These are phyloP conservation scores for Gymnothorax javanicus DNA, from an alignment of 2,797 vertebrate genomes.

Conservation along the genomic window DNA sequence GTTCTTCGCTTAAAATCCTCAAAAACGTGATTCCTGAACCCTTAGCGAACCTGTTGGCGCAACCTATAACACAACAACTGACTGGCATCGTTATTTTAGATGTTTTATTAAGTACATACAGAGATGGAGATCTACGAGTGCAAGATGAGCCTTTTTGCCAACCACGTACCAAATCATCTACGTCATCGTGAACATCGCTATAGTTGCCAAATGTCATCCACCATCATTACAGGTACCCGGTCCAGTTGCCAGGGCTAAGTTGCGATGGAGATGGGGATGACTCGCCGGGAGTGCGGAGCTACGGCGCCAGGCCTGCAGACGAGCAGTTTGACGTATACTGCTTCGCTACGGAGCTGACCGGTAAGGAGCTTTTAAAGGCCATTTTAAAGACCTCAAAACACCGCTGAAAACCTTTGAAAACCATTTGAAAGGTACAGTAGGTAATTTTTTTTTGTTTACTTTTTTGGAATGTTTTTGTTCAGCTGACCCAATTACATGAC, in stretches of 20 bases:
- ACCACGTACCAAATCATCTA: too few species aligned
- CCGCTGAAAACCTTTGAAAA: conserved; percentile 46
- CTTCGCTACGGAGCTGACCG: conserved; percentile 83
- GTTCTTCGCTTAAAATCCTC: too few species aligned
- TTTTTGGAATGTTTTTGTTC: too few species aligned
- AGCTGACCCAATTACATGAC: too few species aligned
- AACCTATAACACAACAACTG: too few species aligned
- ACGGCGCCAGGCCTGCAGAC: conserved; percentile 77
- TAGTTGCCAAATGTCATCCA: conserved; percentile 32
- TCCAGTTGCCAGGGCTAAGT: conserved; percentile 91
- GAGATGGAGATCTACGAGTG: too few species aligned
- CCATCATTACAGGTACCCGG: conserved; percentile 80
- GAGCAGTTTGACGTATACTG: conserved; percentile 95
- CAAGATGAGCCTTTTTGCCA: neutral
- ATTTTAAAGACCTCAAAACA: conserved; percentile 30
- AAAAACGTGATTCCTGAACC: too few species aligned
- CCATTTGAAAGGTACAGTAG: neutral
- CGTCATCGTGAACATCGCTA: too few species aligned
- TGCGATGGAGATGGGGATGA: conserved; percentile 94
- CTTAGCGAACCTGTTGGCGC: too few species aligned
- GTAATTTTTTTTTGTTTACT: too few species aligned
- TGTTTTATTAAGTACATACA: too few species aligned
- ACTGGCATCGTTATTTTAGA: too few species aligned
- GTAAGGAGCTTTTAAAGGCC: conserved; percentile 55
- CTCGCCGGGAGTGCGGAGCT: conserved; percentile 91